Conservation (phyloP, 2,888 invertebrate genomes). For the Cantharis lateralis region DNA sequence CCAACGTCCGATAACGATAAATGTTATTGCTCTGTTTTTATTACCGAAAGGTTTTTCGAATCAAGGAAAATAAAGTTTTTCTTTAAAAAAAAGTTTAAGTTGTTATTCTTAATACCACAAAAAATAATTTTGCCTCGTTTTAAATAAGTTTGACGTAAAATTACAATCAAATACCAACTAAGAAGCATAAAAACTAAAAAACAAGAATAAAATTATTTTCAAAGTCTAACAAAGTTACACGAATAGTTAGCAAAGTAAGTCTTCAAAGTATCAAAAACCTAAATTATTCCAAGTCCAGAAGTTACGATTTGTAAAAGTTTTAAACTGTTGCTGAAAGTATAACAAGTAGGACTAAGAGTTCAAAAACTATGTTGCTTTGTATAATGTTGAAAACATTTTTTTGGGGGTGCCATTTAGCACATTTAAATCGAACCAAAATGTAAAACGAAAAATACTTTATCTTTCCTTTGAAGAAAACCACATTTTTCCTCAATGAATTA, state of each 20-base stretch:
- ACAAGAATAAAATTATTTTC: constrained; percentile 24
- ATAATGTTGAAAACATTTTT: constrained; percentile 43
- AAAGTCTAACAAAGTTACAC: constrained; percentile 34
- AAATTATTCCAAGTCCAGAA: constrained; percentile 43
- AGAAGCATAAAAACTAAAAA: constrained; percentile 4
- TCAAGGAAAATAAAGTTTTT: neutral
- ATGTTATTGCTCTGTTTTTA: constrained; percentile 37
- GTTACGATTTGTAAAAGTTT: constrained; percentile 45
- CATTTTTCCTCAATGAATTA: neutral
- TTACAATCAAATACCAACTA: neutral
- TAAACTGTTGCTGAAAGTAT: constrained; percentile 52
- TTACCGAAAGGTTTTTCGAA: constrained; percentile 23
- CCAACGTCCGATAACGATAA: constrained; percentile 36
- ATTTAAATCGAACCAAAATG: neutral
- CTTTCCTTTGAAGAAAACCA: neutral
- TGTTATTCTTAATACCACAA: constrained; percentile 1
- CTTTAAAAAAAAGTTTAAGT: neutral
- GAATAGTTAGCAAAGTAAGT: constrained; percentile 35
- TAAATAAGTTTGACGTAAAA: neutral
- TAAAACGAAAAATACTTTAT: neutral
- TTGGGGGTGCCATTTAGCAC: neutral
- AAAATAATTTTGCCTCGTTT: neutral
- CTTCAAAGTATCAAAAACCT: constrained; percentile 37
- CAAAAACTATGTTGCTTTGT: constrained; percentile 44
- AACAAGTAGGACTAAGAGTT: constrained; percentile 50